These are phyloP conservation scores for Menidia beryllina DNA, from an alignment of 2,113 vertebrate genomes.

Conservation along the genomic window DNA sequence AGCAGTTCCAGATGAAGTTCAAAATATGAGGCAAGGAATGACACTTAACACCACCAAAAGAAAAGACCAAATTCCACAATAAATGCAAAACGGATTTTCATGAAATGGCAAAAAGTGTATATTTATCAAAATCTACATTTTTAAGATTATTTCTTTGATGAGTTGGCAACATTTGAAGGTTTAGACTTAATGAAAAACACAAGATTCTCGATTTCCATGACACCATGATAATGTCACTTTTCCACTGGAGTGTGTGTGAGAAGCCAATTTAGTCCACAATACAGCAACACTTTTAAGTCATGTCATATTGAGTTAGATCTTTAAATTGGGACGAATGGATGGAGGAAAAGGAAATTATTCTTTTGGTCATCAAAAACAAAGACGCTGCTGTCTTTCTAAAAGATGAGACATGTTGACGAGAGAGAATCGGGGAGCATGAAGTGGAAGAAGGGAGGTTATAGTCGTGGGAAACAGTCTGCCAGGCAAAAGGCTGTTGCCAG, in stretches of 20 bases:
- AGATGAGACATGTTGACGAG: conserved; percentile 43
- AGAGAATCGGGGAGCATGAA: conserved; percentile 19
- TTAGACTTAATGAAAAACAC: background rate
- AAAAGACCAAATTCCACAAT: too few relatives aligned
- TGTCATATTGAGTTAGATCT: conserved; percentile 50
- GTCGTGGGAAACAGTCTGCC: conserved; percentile 73
- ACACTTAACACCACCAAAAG: background rate
- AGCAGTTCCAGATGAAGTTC: background rate
- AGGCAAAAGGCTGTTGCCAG: conserved; percentile 68
- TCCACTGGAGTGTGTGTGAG: background rate
- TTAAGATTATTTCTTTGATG: background rate
- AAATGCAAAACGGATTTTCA: background rate
- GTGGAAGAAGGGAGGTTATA: background rate
- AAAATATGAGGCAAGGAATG: background rate
- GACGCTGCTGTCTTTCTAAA: conserved; percentile 39
- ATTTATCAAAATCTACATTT: background rate
- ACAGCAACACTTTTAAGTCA: conserved; percentile 28
- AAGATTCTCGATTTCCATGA: background rate
- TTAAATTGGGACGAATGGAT: conserved; percentile 46
- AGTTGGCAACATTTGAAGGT: background rate
- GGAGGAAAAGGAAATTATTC: conserved; percentile 55
- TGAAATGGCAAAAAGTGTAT: background rate
- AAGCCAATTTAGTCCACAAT: conserved; percentile 21
- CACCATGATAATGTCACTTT: background rate
- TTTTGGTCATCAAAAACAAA: conserved; percentile 43